Evolutionary conservation across 2,113 vertebrate species (phyloP), one percentile per base, ranked within the genome.

Genomic region (Muntiacus muntjak): DNA sequence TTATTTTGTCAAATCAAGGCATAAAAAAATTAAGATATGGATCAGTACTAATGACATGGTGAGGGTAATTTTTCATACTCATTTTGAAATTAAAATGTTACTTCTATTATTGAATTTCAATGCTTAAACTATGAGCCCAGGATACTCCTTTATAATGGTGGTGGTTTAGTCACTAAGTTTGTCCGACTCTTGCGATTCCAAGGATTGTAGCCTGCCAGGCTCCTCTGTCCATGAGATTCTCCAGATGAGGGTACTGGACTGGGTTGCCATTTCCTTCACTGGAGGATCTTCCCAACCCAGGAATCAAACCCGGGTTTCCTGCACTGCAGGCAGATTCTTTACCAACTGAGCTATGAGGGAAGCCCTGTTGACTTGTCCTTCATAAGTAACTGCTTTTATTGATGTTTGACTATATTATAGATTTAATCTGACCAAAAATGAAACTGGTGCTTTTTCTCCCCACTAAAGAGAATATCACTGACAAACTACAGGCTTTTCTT

Each of bases 11-110:
- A 36, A 60, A 95, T 58, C 28, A 88, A 90, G 93, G 26, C 86
- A 78, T n/a, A 54, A 81, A 87, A 76, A 55, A 76, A 57, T 36
- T 64, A 45, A 96, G 85, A 47, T 58, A 57, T 30, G 1, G 7
- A 78, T 58, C 76, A 13, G 26, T 30, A 78, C 52, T 12, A 90
- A 90, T 45, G n/a, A 93, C 33, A 16, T 47, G 21, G 6, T 28
- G 45, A 71, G 50, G 88, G 30, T 86, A n/a, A 60, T 45, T 96
- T 90, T 84, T 67, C 30, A 83, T 50, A 84, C 47, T 74, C 58
- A 57, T 76, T 97, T 93, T 93, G 25, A 94, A 97, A 94, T 94
- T 92, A 83, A 78, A 76, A 91, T 89, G 28, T n/a, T 58, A 64
- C 9, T 94, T 89, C 71, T 85, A 74, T 89, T 45, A 71, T 11